Evolutionary conservation across 1,140 invertebrate genomes (phyloP).

Genomic region (Manduca sexta): DNA sequence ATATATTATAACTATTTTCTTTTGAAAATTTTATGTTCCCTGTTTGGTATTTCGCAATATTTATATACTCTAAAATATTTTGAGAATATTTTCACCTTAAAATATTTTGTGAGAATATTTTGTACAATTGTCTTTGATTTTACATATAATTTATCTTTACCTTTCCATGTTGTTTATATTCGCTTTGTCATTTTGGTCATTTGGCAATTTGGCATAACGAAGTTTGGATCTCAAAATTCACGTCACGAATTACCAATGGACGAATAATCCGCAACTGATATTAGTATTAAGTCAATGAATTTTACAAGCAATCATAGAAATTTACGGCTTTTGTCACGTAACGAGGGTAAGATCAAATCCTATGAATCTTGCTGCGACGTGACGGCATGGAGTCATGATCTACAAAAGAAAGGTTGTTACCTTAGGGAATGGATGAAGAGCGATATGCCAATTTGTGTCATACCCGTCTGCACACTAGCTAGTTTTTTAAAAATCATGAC

Average conservation of each 20-base stretch:
- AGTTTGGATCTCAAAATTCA: slow-evolving; percentile 23
- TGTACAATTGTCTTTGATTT: too few species aligned
- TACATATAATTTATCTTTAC: too few species aligned
- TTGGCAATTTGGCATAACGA: too few species aligned
- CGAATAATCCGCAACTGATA: slow-evolving; percentile 8
- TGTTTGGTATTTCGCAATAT: too few species aligned
- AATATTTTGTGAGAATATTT: too few species aligned
- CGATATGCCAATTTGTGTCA: slow-evolving; percentile 51
- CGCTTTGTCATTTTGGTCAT: too few species aligned
- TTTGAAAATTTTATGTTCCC: too few species aligned
- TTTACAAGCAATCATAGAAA: slow-evolving; percentile 14
- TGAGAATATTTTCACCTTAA: too few species aligned
- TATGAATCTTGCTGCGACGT: slow-evolving; percentile 53
- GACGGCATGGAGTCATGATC: slow-evolving; percentile 63
- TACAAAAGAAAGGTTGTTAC: slow-evolving; percentile 25
- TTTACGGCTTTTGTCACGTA: slow-evolving; percentile 29
- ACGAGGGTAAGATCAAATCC: slow-evolving; percentile 61
- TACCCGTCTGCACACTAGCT: slow-evolving; percentile 35
- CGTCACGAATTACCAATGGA: slow-evolving; percentile 12
- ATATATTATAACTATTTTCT: too few species aligned
- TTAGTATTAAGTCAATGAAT: slow-evolving; percentile 35
- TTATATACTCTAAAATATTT: too few species aligned
- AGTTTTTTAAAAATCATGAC: slow-evolving; percentile 42
- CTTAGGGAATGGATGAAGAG: slow-evolving; percentile 61
- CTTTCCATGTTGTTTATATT: too few species aligned